Conservation (phyloP, 2,888 invertebrate species). For the Globia sparganii region DNA sequence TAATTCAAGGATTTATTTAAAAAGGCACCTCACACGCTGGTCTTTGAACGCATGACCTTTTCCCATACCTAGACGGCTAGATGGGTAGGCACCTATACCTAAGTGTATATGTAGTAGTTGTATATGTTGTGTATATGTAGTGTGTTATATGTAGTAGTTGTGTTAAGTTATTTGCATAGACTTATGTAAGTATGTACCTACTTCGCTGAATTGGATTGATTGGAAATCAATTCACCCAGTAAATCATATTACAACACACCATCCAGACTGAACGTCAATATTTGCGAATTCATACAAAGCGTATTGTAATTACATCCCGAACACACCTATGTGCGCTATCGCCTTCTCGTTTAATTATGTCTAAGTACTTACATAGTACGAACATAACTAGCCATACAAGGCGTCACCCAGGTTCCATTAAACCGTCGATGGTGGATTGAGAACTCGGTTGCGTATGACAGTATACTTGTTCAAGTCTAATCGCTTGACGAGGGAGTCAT, state of each 20-base stretch:
- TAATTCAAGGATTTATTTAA: slow-evolving; percentile 56
- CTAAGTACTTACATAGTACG: slow-evolving; percentile 39
- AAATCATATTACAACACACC: slow-evolving; percentile 67
- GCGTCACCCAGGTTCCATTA: slow-evolving; percentile 72
- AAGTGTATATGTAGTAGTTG: background rate
- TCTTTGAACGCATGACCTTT: background rate
- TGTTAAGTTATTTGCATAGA: background rate
- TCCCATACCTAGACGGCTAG: background rate
- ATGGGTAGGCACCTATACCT: background rate
- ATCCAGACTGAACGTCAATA: slow-evolving; percentile 71
- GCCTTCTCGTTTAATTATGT: slow-evolving; percentile 67
- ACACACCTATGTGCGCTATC: slow-evolving; percentile 35
- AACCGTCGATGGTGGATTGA: slow-evolving; percentile 72
- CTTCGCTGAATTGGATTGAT: slow-evolving; percentile 30
- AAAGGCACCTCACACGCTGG: slow-evolving; percentile 33
- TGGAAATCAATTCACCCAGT: slow-evolving; percentile 61
- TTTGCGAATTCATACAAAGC: slow-evolving; percentile 71
- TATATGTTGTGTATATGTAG: too few species aligned
- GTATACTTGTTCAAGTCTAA: slow-evolving; percentile 77
- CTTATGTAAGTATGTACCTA: background rate
- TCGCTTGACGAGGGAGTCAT: slow-evolving; percentile 74
- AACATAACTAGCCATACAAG: slow-evolving; percentile 32
- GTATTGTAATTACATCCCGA: slow-evolving; percentile 67
- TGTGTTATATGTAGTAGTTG: background rate
- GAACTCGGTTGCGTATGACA: slow-evolving; percentile 74